phyloP scores from a whole-genome alignment of 2,113 vertebrate species.

The Perca fluviatilis region DNA sequence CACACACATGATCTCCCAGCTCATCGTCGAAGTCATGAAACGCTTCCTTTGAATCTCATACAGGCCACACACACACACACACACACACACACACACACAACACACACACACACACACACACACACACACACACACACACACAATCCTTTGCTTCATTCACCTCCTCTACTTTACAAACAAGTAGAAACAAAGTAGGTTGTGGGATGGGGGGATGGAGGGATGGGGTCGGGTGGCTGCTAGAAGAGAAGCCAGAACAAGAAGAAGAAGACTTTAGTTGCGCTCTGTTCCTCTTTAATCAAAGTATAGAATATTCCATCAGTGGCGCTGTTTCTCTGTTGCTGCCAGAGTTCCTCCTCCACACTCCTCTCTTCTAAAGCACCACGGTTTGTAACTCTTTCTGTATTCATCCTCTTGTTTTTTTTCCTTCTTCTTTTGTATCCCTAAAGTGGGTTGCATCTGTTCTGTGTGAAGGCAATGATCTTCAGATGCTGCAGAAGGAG shows the following conservation, averaged over 20 bases:
- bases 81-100: too few relatives aligned
- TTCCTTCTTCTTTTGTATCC: slow-evolving; percentile 31
- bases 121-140: too few relatives aligned
- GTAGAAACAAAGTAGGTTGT: neutral
- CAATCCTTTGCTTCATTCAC: neutral
- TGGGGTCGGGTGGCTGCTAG: slow-evolving; percentile 11
- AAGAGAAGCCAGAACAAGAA: slow-evolving; percentile 38
- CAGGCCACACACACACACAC: neutral
- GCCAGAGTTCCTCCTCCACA: slow-evolving; percentile 61
- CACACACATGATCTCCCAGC: slow-evolving; percentile 29
- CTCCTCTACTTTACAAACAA: slow-evolving; percentile 12
- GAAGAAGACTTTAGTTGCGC: slow-evolving; percentile 18
- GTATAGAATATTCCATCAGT: slow-evolving; percentile 60
- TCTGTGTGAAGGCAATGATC: slow-evolving; percentile 24
- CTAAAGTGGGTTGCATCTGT: slow-evolving; percentile 43
- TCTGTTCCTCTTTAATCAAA: slow-evolving; percentile 69
- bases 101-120: too few relatives aligned
- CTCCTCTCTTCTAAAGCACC: slow-evolving; percentile 44
- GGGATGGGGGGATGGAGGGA: slow-evolving; percentile 4
- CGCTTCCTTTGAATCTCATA: slow-evolving; percentile 18
- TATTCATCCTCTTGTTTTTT: slow-evolving; percentile 15
- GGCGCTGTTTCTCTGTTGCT: slow-evolving; percentile 31
- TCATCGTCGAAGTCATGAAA: slow-evolving; percentile 35
- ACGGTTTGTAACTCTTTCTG: slow-evolving; percentile 51
- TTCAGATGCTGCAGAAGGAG: slow-evolving; percentile 25